Percentiles rank a stretch among this genome's conserved stretches.
Evolutionary conservation across 1,140 invertebrate species (phyloP).

Genomic region (Halictus rubicundus): DNA sequence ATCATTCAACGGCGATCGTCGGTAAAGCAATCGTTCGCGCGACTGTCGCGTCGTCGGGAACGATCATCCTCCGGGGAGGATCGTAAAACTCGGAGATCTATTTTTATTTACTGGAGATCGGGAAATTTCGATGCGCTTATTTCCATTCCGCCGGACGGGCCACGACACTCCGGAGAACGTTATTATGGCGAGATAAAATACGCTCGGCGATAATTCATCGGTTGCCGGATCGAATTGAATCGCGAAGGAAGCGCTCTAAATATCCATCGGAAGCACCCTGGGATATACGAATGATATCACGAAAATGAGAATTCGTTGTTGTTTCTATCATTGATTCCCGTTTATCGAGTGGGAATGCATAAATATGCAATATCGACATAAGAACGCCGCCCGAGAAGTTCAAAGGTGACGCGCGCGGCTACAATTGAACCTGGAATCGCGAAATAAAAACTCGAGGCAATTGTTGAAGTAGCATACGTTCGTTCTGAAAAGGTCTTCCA

Average conservation of each 20-base stretch:
- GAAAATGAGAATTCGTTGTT: not conserved
- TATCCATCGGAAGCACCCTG: not conserved
- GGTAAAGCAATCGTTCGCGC: not conserved
- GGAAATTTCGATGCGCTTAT: not conserved
- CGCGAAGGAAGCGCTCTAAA: not conserved
- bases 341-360: no score
- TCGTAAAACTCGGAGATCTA: slow-evolving; percentile 5
- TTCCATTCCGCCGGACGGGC: not conserved
- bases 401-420: no score
- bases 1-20: not conserved
- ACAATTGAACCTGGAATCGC: no score
- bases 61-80: not conserved
- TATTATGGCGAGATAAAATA: not conserved
- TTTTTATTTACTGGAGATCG: not conserved
- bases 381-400: no score
- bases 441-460: no score
- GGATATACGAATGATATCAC: not conserved
- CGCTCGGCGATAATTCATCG: not conserved
- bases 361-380: no score
- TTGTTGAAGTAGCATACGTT: no score
- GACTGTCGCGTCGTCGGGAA: not conserved
- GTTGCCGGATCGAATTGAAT: not conserved
- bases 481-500: no score
- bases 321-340: no score
- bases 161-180: not conserved